A percentile compares a stretch with the other conserved stretches of the same genome.
These are phyloP conservation scores for Thymelicus lineola DNA, from an alignment of 2,888 invertebrate genomes.

Conservation along the genomic window DNA sequence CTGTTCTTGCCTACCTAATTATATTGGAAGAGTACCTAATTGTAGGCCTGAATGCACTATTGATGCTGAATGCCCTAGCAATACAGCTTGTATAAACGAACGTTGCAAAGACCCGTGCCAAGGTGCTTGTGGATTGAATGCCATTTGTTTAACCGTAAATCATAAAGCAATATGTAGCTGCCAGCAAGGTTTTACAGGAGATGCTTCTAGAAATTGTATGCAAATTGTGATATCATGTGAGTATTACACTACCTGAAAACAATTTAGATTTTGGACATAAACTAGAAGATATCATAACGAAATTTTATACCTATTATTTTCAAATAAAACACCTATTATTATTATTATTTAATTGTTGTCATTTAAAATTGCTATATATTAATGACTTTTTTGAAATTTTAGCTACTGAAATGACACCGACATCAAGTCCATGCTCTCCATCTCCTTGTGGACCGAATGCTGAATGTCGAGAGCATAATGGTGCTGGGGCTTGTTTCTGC, in stretches of 20 bases:
- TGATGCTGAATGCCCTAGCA: conserved; percentile 92
- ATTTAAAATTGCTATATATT: no score
- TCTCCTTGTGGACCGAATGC: conserved; percentile 95
- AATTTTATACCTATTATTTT: no score
- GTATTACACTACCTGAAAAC: conserved; percentile 44
- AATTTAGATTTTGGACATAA: no score
- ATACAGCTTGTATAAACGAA: conserved; percentile 92
- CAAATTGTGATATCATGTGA: conserved; percentile 81
- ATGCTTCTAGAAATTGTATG: conserved; percentile 88
- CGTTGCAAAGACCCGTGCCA: conserved; percentile 94
- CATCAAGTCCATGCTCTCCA: conserved; percentile 91
- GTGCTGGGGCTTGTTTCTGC: conserved; percentile 94
- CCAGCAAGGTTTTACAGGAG: conserved; percentile 92
- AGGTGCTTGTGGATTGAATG: conserved; percentile 91
- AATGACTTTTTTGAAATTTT: conserved; percentile 18
- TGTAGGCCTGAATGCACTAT: conserved; percentile 94
- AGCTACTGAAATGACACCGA: conserved; percentile 85
- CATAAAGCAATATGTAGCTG: conserved; percentile 93
- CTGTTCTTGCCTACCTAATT: conserved; percentile 92
- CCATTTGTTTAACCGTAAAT: conserved; percentile 93
- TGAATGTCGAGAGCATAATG: conserved; percentile 92
- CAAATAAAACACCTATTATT: no score
- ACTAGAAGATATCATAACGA: no score
- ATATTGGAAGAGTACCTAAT: conserved; percentile 93
- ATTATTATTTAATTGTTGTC: no score